These are phyloP conservation scores for Anthonomus grandis DNA, from an alignment of 1,140 invertebrate genomes.

Conservation along the genomic window DNA sequence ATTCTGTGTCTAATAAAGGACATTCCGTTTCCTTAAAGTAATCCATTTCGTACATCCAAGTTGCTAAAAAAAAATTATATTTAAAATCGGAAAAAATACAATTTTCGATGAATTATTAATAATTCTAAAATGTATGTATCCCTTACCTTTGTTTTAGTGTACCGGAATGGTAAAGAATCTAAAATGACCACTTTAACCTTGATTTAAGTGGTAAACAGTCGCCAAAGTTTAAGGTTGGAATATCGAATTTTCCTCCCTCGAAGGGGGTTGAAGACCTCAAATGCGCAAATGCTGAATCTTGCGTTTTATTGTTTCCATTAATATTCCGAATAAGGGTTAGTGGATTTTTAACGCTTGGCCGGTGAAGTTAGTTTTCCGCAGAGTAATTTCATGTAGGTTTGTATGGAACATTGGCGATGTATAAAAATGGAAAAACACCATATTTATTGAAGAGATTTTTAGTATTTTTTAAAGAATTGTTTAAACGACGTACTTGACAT, in stretches of 20 bases:
- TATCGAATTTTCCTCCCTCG: conserved; percentile 16
- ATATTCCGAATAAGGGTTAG: too few species aligned
- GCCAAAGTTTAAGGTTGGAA: conserved; percentile 9
- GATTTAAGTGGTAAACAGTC: conserved; percentile 14
- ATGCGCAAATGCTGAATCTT: not conserved
- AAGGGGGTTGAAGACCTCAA: not conserved
- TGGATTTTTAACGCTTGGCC: too few species aligned
- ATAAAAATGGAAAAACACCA: too few species aligned
- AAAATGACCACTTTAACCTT: conserved; percentile 13
- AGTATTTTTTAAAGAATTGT: too few species aligned
- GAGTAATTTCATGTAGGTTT: too few species aligned
- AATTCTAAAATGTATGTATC: not conserved
- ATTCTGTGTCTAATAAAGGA: conserved; percentile 33
- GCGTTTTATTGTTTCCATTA: too few species aligned
- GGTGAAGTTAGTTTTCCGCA: too few species aligned
- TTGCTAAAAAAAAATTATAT: too few species aligned
- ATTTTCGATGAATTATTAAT: not conserved
- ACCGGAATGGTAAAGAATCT: not conserved
- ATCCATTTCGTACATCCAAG: too few species aligned
- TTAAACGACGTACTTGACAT: too few species aligned
- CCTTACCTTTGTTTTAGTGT: not conserved
- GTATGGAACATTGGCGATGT: too few species aligned
- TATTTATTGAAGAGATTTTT: too few species aligned
- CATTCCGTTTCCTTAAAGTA: conserved; percentile 11
- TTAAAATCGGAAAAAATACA: not conserved